Conservation (phyloP, 2,888 invertebrate species). For the Nymphalis polychloros region DNA sequence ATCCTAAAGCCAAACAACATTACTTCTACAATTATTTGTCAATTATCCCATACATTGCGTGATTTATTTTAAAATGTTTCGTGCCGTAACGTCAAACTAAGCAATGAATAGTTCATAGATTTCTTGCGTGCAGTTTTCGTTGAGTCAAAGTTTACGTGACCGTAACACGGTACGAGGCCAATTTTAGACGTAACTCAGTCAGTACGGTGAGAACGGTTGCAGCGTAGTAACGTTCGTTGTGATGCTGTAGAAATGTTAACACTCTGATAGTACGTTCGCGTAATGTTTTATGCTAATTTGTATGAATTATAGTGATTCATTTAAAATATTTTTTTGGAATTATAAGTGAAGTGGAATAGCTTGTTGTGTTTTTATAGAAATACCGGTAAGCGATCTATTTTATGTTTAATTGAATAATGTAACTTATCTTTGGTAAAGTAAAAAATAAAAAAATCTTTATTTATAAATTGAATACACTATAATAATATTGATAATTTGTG, state of each 20-base stretch:
- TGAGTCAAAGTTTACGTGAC: conserved; percentile 18
- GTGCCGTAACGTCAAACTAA: background rate
- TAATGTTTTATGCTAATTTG: conserved; percentile 13
- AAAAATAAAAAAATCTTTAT: too few species aligned
- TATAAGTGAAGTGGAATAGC: conserved; percentile 5
- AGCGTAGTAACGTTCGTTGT: conserved; percentile 51
- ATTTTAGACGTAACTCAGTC: conserved; percentile 37
- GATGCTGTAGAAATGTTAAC: conserved; percentile 45
- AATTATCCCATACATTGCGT: conserved; percentile 11
- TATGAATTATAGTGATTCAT: conserved; percentile 17
- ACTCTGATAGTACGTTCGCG: conserved; percentile 12
- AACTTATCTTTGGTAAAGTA: too few species aligned
- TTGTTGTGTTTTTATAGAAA: conserved; percentile 4
- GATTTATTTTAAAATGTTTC: background rate
- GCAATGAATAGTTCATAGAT: conserved; percentile 21
- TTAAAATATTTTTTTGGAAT: background rate
- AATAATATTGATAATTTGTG: too few species aligned
- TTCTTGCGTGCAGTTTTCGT: background rate
- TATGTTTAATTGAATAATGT: background rate
- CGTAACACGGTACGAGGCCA: conserved; percentile 22
- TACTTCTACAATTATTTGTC: background rate
- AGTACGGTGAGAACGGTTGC: conserved; percentile 64
- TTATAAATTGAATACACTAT: too few species aligned
- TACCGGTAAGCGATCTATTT: conserved; percentile 21
- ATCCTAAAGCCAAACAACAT: background rate